Evolutionary conservation across 2,113 vertebrate genomes (phyloP).

Genomic region (Phocoena phocoena): DNA sequence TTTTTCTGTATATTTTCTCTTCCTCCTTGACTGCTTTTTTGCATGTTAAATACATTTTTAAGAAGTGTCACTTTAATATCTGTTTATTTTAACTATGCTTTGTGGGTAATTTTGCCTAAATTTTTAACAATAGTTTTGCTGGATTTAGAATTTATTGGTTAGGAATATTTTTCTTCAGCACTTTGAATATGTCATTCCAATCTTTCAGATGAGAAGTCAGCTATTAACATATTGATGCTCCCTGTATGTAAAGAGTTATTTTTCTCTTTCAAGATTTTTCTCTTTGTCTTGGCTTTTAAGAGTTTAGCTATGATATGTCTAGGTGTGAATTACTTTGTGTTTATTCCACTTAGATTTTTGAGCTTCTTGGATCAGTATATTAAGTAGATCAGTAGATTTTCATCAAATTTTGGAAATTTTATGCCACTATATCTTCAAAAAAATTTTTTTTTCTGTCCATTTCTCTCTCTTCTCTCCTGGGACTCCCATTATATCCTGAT

Average conservation of each 20-base stretch:
- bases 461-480: neutral
- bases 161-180: neutral
- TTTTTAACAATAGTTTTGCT: neutral
- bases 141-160: neutral
- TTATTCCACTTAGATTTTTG: neutral
- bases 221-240: neutral
- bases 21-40: neutral
- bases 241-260: neutral
- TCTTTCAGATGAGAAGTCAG: neutral
- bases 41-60: neutral
- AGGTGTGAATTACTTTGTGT: neutral
- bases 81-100: neutral
- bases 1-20: neutral
- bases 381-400: neutral
- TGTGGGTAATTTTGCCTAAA: neutral
- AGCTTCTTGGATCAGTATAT: neutral
- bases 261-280: neutral
- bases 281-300: neutral
- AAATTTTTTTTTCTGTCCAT: neutral
- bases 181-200: neutral
- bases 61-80: neutral
- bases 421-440: neutral
- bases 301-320: neutral
- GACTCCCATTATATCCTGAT: neutral
- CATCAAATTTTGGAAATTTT: neutral